Evolutionary conservation across 2,888 invertebrate species (phyloP).

Genomic region (Gisinianus flammeolus): DNA sequence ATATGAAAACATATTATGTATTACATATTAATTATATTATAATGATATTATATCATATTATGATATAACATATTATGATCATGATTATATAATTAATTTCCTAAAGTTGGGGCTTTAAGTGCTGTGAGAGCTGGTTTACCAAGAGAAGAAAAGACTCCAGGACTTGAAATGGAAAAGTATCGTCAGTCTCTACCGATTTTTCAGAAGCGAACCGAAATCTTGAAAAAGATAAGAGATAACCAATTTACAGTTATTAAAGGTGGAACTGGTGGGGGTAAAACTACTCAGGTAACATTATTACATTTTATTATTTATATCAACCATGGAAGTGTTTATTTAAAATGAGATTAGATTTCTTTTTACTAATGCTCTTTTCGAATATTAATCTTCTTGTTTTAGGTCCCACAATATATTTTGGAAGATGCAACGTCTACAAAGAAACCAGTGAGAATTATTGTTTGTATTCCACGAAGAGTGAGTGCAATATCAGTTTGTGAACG

Average conservation of each 20-base stretch:
- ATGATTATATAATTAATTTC: no score
- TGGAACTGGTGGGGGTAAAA: constrained; percentile 85
- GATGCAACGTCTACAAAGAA: constrained; percentile 68
- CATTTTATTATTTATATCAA: no score
- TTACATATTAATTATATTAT: neutral
- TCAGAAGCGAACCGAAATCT: constrained; percentile 70
- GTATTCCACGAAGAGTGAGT: constrained; percentile 89
- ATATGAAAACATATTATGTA: neutral
- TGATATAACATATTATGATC: no score
- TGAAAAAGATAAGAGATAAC: constrained; percentile 71
- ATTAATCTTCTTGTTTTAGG: constrained; percentile 63
- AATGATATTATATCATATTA: neutral
- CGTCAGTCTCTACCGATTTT: constrained; percentile 74
- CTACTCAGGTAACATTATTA: constrained; percentile 73
- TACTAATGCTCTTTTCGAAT: neutral
- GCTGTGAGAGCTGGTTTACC: neutral
- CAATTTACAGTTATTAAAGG: constrained; percentile 73
- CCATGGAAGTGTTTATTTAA: no score
- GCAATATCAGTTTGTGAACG: constrained; percentile 89
- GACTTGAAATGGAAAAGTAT: constrained; percentile 21
- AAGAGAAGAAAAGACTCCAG: no score
- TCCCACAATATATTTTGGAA: constrained; percentile 91
- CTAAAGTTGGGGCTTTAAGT: neutral
- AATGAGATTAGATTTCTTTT: no score
- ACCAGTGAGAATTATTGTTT: constrained; percentile 85